phyloP scores from a whole-genome alignment of 2,113 vertebrate genomes.

The Psephotus haematonotus region DNA sequence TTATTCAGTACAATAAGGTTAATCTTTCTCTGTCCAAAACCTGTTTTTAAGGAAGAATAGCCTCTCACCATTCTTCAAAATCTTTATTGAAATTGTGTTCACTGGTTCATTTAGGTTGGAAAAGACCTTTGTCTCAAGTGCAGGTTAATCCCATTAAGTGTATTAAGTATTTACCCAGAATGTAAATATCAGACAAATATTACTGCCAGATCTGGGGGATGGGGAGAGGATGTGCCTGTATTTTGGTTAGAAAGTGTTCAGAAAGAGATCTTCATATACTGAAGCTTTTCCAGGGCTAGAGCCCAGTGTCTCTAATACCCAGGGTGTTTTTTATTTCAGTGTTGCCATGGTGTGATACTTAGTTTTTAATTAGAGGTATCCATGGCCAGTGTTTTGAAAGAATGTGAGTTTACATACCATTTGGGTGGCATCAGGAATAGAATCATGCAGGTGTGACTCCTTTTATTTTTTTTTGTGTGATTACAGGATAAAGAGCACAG shows the following conservation, averaged over 20 bases:
- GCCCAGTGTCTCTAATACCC: neutral
- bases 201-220: neutral
- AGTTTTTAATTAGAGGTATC: neutral
- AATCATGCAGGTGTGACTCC: neutral
- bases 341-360: neutral
- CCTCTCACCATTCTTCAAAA: neutral
- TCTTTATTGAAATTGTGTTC: neutral
- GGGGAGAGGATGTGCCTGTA: neutral
- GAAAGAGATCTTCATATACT: neutral
- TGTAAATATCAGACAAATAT: neutral
- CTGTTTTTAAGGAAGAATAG: neutral
- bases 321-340: neutral
- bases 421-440: neutral
- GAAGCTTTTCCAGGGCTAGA: neutral
- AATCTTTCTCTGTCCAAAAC: neutral
- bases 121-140: neutral
- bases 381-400: neutral
- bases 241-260: neutral
- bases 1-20: neutral
- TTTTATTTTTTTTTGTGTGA: neutral
- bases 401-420: neutral
- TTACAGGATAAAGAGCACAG: neutral
- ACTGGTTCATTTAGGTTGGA: neutral
- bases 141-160: neutral
- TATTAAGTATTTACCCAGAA: neutral